Base-by-base conservation (phyloP, 2,797 vertebrate species). In the Echeneis naucrates region DNA sequence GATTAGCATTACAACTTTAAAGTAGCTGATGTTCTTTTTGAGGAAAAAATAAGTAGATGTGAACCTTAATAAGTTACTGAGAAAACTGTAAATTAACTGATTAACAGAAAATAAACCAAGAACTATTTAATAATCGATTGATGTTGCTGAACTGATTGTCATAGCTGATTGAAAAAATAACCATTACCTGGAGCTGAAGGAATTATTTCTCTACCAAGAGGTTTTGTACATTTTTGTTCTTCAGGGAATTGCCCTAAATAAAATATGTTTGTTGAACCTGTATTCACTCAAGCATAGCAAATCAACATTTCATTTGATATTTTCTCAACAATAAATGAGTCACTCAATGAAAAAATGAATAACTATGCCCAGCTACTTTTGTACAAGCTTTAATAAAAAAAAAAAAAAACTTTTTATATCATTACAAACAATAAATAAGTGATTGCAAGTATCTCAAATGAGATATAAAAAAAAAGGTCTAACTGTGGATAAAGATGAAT, bases 391-490 rank as follows among this genome's bases (percentile, higher is more conserved):
- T 66, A 60, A 44, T 69, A 45, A 12, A 13, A 48, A 50, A 68
- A 50, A 68, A 44, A n/a, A 3, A 30, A 30, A 5, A 9, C 1
- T 17, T 60, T 48, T 48, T 21, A 54, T 40, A 51, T 52, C 68
- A 80, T 65, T 51, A 88, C 89, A 86, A 77, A 19, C 32, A 75
- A 81, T 88, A 86, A 90, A 89, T 90, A 87, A 56, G 1, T 17
- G 5, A 63, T 73, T 48, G 54, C 47, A 74, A 77, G 68, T 27
- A 60, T 50, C 35, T 35, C 1, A 26, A 16, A 4, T 40, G 13
- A 59, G 37, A 71, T 10, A 53, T n/a, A n/a, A n/a, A n/a, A n/a
- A 55, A 79, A 67, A 68, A 13, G 3, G 12, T 55, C 55, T 70
- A 59, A 52, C 17, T 19, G 19, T 27, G 14, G 1, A 53, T 56